Conservation (phyloP, 30 jellyfish, hydroid and myxozoan species). For the Turritopsis rubra region DNA sequence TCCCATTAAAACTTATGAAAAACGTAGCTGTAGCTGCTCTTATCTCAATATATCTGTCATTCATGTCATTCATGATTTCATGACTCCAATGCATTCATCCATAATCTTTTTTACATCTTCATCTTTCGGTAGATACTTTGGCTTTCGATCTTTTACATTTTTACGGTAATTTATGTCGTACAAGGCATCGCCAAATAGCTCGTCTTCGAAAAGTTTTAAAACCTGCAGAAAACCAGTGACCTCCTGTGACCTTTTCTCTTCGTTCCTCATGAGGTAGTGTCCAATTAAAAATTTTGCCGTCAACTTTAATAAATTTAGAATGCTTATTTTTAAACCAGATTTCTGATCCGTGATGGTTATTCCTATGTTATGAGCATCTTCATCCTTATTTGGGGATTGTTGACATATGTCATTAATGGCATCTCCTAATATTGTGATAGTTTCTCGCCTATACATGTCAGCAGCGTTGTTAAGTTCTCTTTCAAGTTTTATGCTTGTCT, state of each 20-base stretch:
- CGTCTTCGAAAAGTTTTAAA: not conserved
- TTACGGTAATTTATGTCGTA: conserved; percentile 12
- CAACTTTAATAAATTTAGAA: conserved; percentile 9
- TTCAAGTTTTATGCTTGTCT: not conserved
- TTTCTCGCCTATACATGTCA: conserved; percentile 22
- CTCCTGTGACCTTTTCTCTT: too few species aligned
- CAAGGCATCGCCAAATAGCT: conserved; percentile 29
- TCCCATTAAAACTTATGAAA: not conserved
- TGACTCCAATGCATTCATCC: not conserved
- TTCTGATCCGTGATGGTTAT: not conserved
- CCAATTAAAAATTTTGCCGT: too few species aligned
- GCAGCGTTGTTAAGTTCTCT: conserved; percentile 4
- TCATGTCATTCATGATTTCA: too few species aligned
- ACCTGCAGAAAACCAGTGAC: conserved; percentile 7
- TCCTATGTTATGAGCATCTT: too few species aligned
- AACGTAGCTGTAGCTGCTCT: not conserved
- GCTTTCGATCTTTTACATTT: not conserved
- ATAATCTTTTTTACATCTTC: not conserved
- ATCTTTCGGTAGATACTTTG: not conserved
- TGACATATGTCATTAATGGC: too few species aligned
- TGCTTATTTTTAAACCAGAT: conserved; percentile 6
- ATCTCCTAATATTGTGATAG: conserved; percentile 10
- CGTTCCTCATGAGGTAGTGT: too few species aligned
- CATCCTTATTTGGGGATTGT: not conserved
- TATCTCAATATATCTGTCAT: not conserved